A percentile compares a stretch with the other conserved stretches of the same genome.
phyloP scores from a whole-genome alignment of 2,113 vertebrate genomes.

The Bos javanicus region DNA sequence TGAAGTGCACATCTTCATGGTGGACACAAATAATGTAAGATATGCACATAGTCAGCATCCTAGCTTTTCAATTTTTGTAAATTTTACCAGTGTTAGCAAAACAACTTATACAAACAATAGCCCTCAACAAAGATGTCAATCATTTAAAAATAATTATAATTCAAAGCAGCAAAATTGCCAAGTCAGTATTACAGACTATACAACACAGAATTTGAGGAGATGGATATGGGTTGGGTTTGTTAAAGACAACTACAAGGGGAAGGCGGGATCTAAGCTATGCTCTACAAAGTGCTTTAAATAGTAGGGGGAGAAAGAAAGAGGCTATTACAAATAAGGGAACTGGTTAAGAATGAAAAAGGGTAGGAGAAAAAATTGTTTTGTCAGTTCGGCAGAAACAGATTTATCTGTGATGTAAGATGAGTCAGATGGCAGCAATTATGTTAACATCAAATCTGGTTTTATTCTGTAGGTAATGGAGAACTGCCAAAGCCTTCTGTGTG shows the following conservation, averaged over 20 bases:
- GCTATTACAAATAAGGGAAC: neutral
- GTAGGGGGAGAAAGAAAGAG: too few species aligned
- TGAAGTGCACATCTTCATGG: neutral
- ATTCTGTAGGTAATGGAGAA: neutral
- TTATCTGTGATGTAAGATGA: neutral
- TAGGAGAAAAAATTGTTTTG: neutral
- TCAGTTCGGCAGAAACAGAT: neutral
- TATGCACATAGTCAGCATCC: neutral
- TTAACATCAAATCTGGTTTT: neutral
- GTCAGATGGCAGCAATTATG: neutral
- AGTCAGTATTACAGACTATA: neutral
- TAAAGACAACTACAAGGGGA: neutral
- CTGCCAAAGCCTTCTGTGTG: neutral
- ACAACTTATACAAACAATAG: neutral
- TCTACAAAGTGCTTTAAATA: neutral
- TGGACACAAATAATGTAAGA: neutral
- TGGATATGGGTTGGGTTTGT: neutral
- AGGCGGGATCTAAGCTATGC: neutral
- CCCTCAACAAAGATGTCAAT: neutral
- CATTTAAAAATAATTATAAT: slow-evolving; percentile 26
- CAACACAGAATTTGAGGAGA: neutral
- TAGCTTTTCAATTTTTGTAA: neutral
- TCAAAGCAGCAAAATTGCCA: slow-evolving; percentile 5
- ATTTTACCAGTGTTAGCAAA: neutral
- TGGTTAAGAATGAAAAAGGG: neutral